Evolutionary conservation across 2,888 invertebrate species (phyloP), one percentile per base, ranked within the genome.

Genomic region (Anoncus sp.): DNA sequence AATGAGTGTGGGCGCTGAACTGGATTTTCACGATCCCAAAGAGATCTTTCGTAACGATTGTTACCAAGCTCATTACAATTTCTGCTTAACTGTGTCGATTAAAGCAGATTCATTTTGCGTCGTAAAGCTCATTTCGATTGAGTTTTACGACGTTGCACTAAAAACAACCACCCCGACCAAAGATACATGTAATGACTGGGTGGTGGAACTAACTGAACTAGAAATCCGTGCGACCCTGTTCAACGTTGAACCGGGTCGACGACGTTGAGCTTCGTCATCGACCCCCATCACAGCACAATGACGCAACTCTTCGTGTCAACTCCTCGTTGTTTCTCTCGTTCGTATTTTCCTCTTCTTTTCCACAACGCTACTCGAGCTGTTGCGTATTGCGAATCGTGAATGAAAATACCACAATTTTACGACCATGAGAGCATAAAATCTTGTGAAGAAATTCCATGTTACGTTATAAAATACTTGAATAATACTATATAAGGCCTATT

Each of bases 191-290:
- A 62, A 49, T 73, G 69, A 80, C 47, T 77, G 51, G 76, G n/a
- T n/a, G 40, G 74, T 62, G 59, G 62, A 81, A 80, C 79, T 51
- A 22, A 67, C 66, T 67, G 35, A 16, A 63, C 59, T 47, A 27
- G 14, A 47, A 69, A 47, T 27, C 24, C 35, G 27, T 24, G 38
- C 59, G 20, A 40, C 57, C 35, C 38, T 66, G 24, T 38, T 40
- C 35, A 40, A 14, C 55, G 47, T 14, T 47, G 7, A 18, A 49
- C 20, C 24, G 43, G 51, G n/a, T n/a, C n/a, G n/a, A n/a, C n/a
- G n/a, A n/a, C n/a, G n/a, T n/a, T n/a, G n/a, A n/a, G n/a, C n/a
- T n/a, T 49, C 63, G 38, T 59, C 75, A 65, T 75, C 65, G 62
- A 75, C 10, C 65, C 10, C 65, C 22, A 31, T 43, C 14, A 16